Evolutionary conservation across 2,888 invertebrate species (phyloP), one percentile per base, ranked within the genome.

Genomic region (Zygothrica quintamaculata): DNA sequence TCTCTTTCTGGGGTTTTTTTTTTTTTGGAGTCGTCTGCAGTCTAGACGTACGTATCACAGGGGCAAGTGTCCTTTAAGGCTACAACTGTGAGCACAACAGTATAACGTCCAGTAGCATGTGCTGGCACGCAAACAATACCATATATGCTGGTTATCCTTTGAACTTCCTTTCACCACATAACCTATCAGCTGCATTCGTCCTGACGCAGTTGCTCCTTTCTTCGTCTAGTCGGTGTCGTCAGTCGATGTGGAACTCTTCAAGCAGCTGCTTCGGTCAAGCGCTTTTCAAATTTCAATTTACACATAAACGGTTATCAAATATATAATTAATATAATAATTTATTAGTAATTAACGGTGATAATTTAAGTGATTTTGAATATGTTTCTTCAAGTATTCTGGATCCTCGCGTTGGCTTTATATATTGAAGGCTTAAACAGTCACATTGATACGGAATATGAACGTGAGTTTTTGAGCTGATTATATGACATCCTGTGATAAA

Each of bases 31-130:
- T 62, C 51, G 80, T 79, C 29, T 29, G n/a, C 3, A 22, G 29
- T 29, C 76, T 76, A 76, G 80, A 79, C 76, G 42, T 56, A 46
- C 80, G 80, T 71, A 76, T 76, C 80, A 76, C 76, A 72, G 65
- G 29, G 76, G 77, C 67, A 59, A 62, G 60, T 75, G 79, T 76
- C 72, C 76, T 61, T 73, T 53, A 39, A 34, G 66, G 78, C 51
- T 53, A 39, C 50, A 58, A 31, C 18, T 60, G 62, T 40, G 39
- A 47, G 59, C 46, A 46, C 31, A 9, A 31, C 39, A 43, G 42
- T 42, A 31, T 33, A 16, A 65, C 59, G 29, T 55, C 65, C 43
- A 44, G 62, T 2, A 3, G 74, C 62, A 68, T 65, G 53, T 48
- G 50, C 59, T 44, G 76, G 56, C 80, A 79, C 67, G 80, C 72